phyloP scores from a whole-genome alignment of 2,113 vertebrate genomes.

The Hyaena hyaena region DNA sequence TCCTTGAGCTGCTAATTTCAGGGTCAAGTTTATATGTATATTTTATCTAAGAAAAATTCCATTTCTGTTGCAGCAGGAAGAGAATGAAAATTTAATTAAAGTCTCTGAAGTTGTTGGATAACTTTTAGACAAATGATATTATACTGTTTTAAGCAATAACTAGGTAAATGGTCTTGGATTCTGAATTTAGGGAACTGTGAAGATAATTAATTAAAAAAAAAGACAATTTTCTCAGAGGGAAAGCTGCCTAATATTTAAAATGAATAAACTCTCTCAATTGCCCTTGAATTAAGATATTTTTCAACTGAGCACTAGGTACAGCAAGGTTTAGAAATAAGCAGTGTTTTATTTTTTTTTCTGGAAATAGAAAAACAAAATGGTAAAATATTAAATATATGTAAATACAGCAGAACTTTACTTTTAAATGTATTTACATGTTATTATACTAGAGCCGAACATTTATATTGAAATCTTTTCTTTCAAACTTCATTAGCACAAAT shows the following conservation, averaged over 20 bases:
- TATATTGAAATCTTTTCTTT: slow-evolving; percentile 1
- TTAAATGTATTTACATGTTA: neutral
- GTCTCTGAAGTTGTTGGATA: neutral
- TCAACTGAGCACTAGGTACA: neutral
- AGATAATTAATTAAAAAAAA: neutral
- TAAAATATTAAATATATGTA: neutral
- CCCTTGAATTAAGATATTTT: slow-evolving; percentile 27
- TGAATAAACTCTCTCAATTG: neutral
- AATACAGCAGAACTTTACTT: neutral
- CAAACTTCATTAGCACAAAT: slow-evolving; percentile 51
- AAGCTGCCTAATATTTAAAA: slow-evolving; percentile 46
- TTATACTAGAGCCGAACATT: slow-evolving; percentile 18
- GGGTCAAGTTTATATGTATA: slow-evolving; percentile 34
- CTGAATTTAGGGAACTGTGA: neutral
- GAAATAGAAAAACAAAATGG: slow-evolving; percentile 22
- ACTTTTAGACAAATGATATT: slow-evolving; percentile 32
- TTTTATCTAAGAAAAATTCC: slow-evolving; percentile 51
- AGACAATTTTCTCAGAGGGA: neutral
- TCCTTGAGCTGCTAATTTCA: slow-evolving; percentile 14
- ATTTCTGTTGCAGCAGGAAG: slow-evolving; percentile 35
- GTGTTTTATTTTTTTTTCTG: neutral
- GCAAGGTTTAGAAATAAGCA: neutral
- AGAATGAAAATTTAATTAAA: slow-evolving; percentile 64
- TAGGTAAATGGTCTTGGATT: neutral
- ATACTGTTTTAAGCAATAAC: slow-evolving; percentile 31